Conservation (phyloP, 2,797 vertebrate species). For the Eutrigla gurnardus region DNA sequence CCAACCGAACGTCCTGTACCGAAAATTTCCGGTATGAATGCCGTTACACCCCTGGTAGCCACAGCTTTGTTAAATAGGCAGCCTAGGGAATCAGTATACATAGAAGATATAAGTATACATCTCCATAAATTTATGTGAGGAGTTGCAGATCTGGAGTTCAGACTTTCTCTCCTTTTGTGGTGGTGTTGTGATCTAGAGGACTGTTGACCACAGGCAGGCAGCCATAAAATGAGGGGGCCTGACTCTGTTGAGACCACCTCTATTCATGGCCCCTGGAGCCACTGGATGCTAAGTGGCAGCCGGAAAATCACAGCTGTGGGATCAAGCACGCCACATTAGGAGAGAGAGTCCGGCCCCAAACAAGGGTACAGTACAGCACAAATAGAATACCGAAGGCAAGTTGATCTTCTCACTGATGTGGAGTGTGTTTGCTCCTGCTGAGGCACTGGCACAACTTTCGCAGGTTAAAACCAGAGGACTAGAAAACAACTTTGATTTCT, state of each 20-base stretch:
- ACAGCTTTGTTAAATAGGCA: background rate
- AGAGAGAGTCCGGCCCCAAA: slow-evolving; percentile 46
- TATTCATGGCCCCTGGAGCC: slow-evolving; percentile 71
- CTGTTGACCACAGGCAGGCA: slow-evolving; percentile 59
- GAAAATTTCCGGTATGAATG: no score
- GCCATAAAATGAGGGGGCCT: slow-evolving; percentile 66
- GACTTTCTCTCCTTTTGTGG: slow-evolving; percentile 44
- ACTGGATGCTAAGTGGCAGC: slow-evolving; percentile 81
- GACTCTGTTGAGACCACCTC: slow-evolving; percentile 79
- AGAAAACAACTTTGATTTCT: background rate
- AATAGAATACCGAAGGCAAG: slow-evolving; percentile 47
- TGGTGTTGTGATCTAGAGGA: slow-evolving; percentile 60
- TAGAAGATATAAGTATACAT: background rate
- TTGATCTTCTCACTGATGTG: slow-evolving; percentile 38
- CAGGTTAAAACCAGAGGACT: slow-evolving; percentile 16
- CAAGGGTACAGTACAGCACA: slow-evolving; percentile 50
- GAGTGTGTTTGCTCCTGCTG: slow-evolving; percentile 1
- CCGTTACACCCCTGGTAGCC: no score
- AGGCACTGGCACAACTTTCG: slow-evolving; percentile 11
- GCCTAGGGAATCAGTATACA: background rate
- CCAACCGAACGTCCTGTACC: no score
- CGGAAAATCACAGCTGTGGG: slow-evolving; percentile 82
- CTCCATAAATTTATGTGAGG: slow-evolving; percentile 4
- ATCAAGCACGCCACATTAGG: slow-evolving; percentile 75
- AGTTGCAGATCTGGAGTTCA: slow-evolving; percentile 24